phyloP scores from a whole-genome alignment of 2,888 invertebrate genomes.

The Drepana falcataria region DNA sequence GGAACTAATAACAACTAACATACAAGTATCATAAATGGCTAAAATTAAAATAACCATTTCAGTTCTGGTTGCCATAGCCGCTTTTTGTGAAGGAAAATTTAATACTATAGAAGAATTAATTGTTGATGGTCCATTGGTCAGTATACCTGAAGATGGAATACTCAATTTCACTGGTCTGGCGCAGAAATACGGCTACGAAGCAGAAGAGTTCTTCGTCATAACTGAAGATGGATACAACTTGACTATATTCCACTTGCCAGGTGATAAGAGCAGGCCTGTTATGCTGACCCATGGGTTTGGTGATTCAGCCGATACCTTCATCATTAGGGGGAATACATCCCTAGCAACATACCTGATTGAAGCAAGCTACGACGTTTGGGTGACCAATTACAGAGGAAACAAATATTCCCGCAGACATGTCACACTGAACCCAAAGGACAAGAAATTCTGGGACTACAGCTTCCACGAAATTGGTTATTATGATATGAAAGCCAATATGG shows the following conservation, averaged over 20 bases:
- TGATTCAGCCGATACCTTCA: slow-evolving; percentile 23
- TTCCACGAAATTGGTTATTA: slow-evolving; percentile 82
- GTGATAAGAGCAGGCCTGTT: slow-evolving; percentile 34
- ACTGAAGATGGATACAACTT: slow-evolving; percentile 40
- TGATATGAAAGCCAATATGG: slow-evolving; percentile 81
- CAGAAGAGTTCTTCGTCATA: slow-evolving; percentile 19
- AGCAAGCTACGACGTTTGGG: slow-evolving; percentile 60
- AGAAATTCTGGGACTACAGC: slow-evolving; percentile 67
- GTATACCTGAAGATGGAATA: too few relatives aligned
- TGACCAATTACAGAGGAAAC: slow-evolving; percentile 72
- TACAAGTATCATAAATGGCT: too few relatives aligned
- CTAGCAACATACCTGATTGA: slow-evolving; percentile 43
- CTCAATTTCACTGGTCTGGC: too few relatives aligned
- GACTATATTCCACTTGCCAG: slow-evolving; percentile 26
- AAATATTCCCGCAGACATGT: slow-evolving; percentile 72
- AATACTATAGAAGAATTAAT: too few relatives aligned
- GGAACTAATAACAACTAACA: too few relatives aligned
- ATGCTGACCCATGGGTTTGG: slow-evolving; percentile 27
- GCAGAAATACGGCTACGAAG: slow-evolving; percentile 15
- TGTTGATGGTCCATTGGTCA: too few relatives aligned
- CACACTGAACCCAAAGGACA: slow-evolving; percentile 36
- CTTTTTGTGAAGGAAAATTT: too few relatives aligned
- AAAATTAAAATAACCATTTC: too few relatives aligned
- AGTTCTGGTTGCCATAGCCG: too few relatives aligned
- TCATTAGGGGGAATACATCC: slow-evolving; percentile 26